These are phyloP conservation scores for Drosophila setifemur DNA, from an alignment of 1,140 invertebrate genomes.

Conservation along the genomic window DNA sequence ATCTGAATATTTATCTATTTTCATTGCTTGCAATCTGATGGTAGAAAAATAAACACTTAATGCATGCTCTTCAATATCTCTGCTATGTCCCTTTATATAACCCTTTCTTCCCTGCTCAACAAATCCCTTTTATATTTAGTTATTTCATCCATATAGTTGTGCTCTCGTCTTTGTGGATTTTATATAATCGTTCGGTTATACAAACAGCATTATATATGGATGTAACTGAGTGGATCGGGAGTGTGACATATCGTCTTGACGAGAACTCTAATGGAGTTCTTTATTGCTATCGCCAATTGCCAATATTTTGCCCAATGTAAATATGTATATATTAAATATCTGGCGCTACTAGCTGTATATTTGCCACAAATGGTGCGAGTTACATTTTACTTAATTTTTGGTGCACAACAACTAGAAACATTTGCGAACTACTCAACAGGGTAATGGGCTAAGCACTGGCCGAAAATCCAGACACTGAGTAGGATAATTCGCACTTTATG, in stretches of 20 bases:
- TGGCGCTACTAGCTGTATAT: constrained; percentile 20
- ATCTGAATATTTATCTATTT: constrained; percentile 35
- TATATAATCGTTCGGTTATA: constrained; percentile 34
- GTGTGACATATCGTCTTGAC: background rate
- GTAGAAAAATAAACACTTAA: constrained; percentile 69
- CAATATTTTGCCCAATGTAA: constrained; percentile 6
- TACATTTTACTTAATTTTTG: constrained; percentile 37
- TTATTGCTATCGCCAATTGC: constrained; percentile 11
- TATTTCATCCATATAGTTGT: constrained; percentile 18
- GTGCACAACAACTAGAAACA: constrained; percentile 65
- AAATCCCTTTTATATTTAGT: constrained; percentile 17
- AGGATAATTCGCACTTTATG: constrained; percentile 32
- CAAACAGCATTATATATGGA: constrained; percentile 17
- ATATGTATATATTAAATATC: constrained; percentile 13
- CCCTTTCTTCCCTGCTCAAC: constrained; percentile 8
- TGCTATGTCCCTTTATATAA: constrained; percentile 12
- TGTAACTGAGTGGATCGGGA: constrained; percentile 16
- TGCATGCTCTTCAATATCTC: constrained; percentile 9
- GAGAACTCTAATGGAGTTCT: background rate
- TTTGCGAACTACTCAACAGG: constrained; percentile 57
- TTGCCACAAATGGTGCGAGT: constrained; percentile 46
- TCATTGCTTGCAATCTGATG: constrained; percentile 58
- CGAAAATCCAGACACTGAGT: constrained; percentile 43
- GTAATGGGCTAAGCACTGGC: constrained; percentile 49
- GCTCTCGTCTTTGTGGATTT: constrained; percentile 35